Base-by-base conservation (phyloP, 2,797 vertebrate species). In the Poeciliopsis paucimaculata region DNA sequence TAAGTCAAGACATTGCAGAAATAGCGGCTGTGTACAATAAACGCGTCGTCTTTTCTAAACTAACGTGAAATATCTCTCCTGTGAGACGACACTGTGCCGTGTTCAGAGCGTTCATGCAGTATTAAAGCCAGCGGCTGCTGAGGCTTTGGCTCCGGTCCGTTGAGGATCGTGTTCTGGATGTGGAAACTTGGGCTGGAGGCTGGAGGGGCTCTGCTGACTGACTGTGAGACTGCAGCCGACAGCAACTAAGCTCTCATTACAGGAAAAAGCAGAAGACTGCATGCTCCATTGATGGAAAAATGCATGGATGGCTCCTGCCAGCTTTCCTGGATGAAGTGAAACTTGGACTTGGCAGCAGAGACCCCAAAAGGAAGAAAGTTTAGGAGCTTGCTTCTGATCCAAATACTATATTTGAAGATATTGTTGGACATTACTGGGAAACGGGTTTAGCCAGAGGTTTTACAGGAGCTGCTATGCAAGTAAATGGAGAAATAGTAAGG, bases 251-350 rank as follows among this genome's bases (percentile, higher is more conserved):
- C 68, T 91, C 66, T 75, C 31, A 16, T 90, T 94, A 88, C 86
- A 88, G 70, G 34, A 86, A 93, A 88, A 92, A 92, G 86, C 89
- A 86, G 86, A 90, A 82, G 77, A 83, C 60, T 46, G 78, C 77
- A 80, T 84, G 90, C 77, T 77, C 86, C 87, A 64, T 39, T 82
- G 79, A 90, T 76, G 92, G 93, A 94, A 94, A 93, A 92, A 85
- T 31, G 64, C 89, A 87, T 72, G 66, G 36, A 76, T 18, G 34
- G 41, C 57, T 89, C 16, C 84, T 82, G 89, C 89, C 91, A 92
- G 86, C 80, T 87, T 84, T 84, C 79, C 83, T 82, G 86, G 77
- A 88, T 60, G 12, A 86, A 89, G 77, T 73, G 72, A 78, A 88
- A 84, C 72, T 86, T 47, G 77, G 84, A 47, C 86, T 87, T 93